These are phyloP conservation scores for Penaeus vannamei DNA, from an alignment of 1,140 invertebrate genomes.

Conservation along the genomic window DNA sequence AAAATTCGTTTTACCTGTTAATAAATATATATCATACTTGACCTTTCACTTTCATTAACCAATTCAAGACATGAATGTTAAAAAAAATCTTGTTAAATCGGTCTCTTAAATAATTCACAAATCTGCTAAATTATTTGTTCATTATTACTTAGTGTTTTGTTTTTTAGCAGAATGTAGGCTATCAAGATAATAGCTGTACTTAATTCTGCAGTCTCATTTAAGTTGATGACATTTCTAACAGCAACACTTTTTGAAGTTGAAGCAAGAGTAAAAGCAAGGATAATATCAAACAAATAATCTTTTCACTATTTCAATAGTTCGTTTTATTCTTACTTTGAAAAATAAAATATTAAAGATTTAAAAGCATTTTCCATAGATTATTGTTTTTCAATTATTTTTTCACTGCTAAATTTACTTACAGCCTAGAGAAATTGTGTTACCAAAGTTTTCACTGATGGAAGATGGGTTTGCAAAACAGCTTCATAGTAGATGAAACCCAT, in stretches of 20 bases:
- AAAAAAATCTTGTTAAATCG: too few species aligned
- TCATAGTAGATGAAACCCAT: constrained; percentile 28
- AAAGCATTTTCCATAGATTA: constrained; percentile 64
- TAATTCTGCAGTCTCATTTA: too few species aligned
- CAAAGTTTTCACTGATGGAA: constrained; percentile 40
- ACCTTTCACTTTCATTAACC: too few species aligned
- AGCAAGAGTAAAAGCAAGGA: not conserved
- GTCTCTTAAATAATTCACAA: too few species aligned
- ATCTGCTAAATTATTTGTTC: too few species aligned
- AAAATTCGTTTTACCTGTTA: too few species aligned
- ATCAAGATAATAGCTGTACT: too few species aligned
- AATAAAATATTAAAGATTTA: constrained; percentile 66
- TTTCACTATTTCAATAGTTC: constrained; percentile 65
- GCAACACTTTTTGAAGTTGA: not conserved
- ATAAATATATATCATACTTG: too few species aligned
- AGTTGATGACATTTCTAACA: too few species aligned
- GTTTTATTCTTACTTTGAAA: constrained; percentile 66
- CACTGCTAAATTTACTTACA: constrained; percentile 59
- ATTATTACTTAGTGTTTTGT: too few species aligned
- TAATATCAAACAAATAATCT: constrained; percentile 27
- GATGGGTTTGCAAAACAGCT: constrained; percentile 32
- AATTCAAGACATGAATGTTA: too few species aligned
- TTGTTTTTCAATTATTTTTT: constrained; percentile 43
- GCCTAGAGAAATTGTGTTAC: constrained; percentile 62
- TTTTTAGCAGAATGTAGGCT: too few species aligned